Conservation (phyloP, 2,113 vertebrate genomes). For the Nerophis lumbriciformis region DNA sequence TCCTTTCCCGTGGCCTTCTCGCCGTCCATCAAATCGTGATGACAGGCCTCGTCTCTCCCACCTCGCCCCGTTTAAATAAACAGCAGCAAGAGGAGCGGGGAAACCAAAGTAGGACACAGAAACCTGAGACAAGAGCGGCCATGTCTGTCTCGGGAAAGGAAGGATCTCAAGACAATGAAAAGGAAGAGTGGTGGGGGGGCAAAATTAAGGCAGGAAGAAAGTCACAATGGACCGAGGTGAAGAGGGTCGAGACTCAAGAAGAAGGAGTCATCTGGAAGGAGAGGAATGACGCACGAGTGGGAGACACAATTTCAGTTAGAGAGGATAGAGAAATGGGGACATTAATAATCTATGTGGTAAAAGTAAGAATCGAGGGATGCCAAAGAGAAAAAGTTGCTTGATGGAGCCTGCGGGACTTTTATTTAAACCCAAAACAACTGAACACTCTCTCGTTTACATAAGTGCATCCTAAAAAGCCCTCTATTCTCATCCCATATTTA, state of each 20-base stretch:
- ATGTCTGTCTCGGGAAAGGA: conserved; percentile 20
- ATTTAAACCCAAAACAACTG: conserved; percentile 59
- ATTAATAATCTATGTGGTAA: conserved; percentile 56
- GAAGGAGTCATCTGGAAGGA: conserved; percentile 36
- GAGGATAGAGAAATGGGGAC: conserved; percentile 35
- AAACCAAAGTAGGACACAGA: conserved; percentile 48
- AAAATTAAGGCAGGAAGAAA: conserved; percentile 26
- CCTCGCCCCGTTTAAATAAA: conserved; percentile 52
- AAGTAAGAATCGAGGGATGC: conserved; percentile 14
- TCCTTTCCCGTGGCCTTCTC: conserved; percentile 46
- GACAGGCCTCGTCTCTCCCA: conserved; percentile 25
- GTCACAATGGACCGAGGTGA: conserved; percentile 39
- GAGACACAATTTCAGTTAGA: conserved; percentile 14
- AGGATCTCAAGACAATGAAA: conserved; percentile 9
- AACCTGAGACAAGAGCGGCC: conserved; percentile 32
- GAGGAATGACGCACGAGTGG: conserved; percentile 20
- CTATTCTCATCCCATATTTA: conserved; percentile 23
- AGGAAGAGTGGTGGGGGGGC: background rate
- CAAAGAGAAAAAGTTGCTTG: conserved; percentile 38
- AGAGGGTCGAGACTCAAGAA: conserved; percentile 17
- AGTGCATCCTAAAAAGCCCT: conserved; percentile 25
- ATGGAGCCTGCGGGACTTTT: conserved; percentile 46
- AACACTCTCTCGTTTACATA: conserved; percentile 54
- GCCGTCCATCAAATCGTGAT: conserved; percentile 51
- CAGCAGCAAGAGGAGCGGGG: conserved; percentile 19